phyloP scores from a whole-genome alignment of 2,797 vertebrate species.

The Phylloscopus collybita region DNA sequence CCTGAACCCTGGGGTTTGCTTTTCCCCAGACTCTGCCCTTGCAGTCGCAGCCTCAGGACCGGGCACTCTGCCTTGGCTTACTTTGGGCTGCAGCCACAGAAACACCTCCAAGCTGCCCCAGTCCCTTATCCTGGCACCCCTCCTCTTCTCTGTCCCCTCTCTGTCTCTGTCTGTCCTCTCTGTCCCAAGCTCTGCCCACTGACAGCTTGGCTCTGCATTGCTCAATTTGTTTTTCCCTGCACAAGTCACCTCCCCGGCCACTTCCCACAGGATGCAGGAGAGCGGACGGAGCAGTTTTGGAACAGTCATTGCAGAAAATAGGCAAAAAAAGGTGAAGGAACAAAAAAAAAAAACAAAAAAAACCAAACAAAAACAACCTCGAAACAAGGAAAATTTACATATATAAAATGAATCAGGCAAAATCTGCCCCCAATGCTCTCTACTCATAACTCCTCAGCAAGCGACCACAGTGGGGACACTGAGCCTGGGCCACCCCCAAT shows the following conservation, averaged over 20 bases:
- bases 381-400: not conserved
- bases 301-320: not conserved
- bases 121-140: not conserved
- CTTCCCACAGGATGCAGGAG: not conserved
- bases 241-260: not conserved
- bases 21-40: not conserved
- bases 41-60: accelerated
- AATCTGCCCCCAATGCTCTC: not conserved
- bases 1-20: not conserved
- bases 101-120: not conserved
- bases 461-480: not conserved
- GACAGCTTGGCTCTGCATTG: not conserved
- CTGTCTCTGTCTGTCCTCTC: not conserved
- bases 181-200: not conserved
- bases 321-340: not conserved
- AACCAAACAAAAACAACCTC: not conserved
- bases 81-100: not conserved
- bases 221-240: not conserved
- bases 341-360: not conserved
- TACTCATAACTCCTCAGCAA: not conserved
- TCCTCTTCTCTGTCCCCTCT: not conserved
- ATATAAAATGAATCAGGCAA: not conserved
- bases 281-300: not conserved
- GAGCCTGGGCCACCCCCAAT: not conserved
- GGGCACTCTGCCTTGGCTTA: not conserved